Base-by-base conservation (phyloP, 2,797 vertebrate species). In the Ambastaia sidthimunki region DNA sequence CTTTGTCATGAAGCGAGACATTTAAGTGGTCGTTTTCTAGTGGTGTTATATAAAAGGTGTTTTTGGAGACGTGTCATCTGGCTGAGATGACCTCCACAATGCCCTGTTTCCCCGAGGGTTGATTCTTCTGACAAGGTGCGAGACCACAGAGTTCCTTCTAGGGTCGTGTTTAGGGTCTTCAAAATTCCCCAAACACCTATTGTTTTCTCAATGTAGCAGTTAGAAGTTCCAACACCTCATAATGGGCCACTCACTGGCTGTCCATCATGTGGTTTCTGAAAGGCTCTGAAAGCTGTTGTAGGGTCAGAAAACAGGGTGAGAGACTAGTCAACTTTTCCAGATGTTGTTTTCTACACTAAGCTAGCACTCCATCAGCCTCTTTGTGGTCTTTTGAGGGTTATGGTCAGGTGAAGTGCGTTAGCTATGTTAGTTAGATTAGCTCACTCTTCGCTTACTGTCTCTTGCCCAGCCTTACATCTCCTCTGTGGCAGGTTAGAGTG, bases 401-500 rank as follows among this genome's bases (percentile, higher is more conserved):
- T 23, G 57, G 25, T 47, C 69, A 66, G 55, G 73, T 76, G 65
- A 55, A 47, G 28, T 62, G 21, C 41, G 37, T 28, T 60, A 76
- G 57, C 50, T n/a, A 31, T 23, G 12, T 28, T 50, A 23, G 31
- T 47, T 19, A 25, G 11, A 83, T 88, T 85, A 84, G 74, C 79
- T 85, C 71, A 37, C 63, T 79, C 16, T 74, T 73, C 76, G 54
- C 62, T 59, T 47, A 12, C n/a, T 21, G 28, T 63, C 44, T 55
- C 71, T 82, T 85, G 75, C 62, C 34, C 21, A 77, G 57, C 15
- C 66, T 80, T 80, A 91, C 89, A 89, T 92, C 90, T 91, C 90
- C 86, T 87, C 90, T 88, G 86, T 87, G 78, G 83, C 88, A 80
- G 80, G 78, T 89, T 83, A 50, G 67, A 81, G 76, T 87, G 82